Percentiles rank a stretch among this genome's conserved stretches.
Conservation (phyloP, 2,888 invertebrate species). For the Drosophila multiciliata region DNA sequence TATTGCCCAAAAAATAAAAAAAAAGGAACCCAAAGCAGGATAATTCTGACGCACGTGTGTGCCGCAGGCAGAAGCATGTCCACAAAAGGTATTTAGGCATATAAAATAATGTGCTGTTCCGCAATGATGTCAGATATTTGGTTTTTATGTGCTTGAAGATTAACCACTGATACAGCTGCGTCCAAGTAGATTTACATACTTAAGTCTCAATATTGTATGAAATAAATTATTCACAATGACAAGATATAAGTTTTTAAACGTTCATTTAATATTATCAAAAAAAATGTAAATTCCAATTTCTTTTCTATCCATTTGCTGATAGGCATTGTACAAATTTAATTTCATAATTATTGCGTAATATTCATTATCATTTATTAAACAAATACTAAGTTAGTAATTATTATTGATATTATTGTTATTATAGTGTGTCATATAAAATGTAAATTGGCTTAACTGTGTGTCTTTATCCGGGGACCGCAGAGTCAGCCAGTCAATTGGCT, state of each 20-base stretch:
- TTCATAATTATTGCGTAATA: not conserved
- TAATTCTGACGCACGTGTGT: constrained; percentile 36
- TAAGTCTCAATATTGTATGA: not conserved
- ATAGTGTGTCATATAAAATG: constrained; percentile 20
- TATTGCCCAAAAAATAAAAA: constrained; percentile 25
- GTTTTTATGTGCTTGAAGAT: constrained; percentile 30
- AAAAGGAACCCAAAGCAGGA: not conserved
- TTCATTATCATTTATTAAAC: not conserved
- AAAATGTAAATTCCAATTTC: not conserved
- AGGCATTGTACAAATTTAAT: not conserved
- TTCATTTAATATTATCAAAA: not conserved
- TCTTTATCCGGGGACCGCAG: constrained; percentile 31
- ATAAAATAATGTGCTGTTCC: constrained; percentile 2
- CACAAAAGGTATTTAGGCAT: constrained; percentile 7
- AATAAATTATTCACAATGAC: not conserved
- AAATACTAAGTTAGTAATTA: constrained; percentile 23
- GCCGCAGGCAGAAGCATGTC: constrained; percentile 19
- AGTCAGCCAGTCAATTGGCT: constrained; percentile 62
- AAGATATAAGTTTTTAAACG: not conserved
- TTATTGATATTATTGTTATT: constrained; percentile 12
- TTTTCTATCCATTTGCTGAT: not conserved
- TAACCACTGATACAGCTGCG: constrained; percentile 3
- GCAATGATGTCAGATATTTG: constrained; percentile 15
- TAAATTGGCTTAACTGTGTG: constrained; percentile 29
- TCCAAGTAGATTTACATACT: not conserved